These are phyloP conservation scores for Flexamia atlantica DNA, from an alignment of 2,888 invertebrate species.

Conservation along the genomic window DNA sequence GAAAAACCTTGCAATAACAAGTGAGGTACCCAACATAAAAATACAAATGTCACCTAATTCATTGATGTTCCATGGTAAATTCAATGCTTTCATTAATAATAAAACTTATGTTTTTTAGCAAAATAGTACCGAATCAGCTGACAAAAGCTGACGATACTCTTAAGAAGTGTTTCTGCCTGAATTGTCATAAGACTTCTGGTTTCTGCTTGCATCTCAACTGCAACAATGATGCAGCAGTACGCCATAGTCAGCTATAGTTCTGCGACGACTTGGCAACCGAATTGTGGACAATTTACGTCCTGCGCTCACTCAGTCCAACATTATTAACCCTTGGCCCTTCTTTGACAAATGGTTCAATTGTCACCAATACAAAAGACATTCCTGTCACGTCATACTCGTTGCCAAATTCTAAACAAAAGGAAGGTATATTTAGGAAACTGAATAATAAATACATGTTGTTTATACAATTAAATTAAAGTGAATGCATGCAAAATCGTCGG, in stretches of 20 bases:
- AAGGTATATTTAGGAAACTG: not conserved
- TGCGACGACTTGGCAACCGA: not conserved
- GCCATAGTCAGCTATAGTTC: not conserved
- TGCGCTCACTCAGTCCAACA: not conserved
- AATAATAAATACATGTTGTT: not conserved
- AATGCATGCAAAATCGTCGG: too few species aligned
- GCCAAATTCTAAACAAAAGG: conserved; percentile 27
- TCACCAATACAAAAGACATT: conserved; percentile 15
- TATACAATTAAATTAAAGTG: not conserved
- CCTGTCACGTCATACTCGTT: not conserved
- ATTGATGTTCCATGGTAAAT: too few species aligned
- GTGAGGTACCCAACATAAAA: too few species aligned
- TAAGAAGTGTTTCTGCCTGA: too few species aligned
- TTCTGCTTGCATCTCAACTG: too few species aligned
- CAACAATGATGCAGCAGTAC: not conserved
- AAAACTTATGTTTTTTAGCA: too few species aligned
- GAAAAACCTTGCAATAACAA: too few species aligned
- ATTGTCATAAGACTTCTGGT: too few species aligned
- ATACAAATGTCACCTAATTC: too few species aligned
- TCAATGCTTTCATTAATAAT: too few species aligned
- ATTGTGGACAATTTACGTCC: not conserved
- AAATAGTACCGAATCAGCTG: too few species aligned
- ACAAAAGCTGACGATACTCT: too few species aligned
- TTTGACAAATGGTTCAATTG: conserved; percentile 15
- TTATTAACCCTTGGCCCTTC: conserved; percentile 32